phyloP scores from a whole-genome alignment of 2,888 invertebrate genomes.

The Electrophaes corylata region DNA sequence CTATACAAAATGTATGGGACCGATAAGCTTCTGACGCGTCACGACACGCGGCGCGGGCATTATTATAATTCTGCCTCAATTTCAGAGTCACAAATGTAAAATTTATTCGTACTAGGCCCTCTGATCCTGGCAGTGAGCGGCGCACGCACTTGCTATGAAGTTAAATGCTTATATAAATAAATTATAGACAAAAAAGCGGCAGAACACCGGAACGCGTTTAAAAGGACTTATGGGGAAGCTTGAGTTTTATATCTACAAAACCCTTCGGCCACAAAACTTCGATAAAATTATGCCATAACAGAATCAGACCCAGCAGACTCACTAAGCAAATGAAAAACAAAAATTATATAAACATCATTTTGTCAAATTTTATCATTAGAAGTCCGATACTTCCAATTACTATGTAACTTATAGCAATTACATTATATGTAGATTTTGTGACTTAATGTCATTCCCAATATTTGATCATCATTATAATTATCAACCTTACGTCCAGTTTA shows the following conservation, averaged over 20 bases:
- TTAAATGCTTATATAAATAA: constrained; percentile 2
- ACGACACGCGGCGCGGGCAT: no score
- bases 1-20: no score
- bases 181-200: not conserved
- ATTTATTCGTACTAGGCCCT: no score
- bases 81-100: no score
- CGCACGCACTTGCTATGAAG: not conserved
- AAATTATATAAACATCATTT: constrained; percentile 17
- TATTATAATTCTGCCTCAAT: no score
- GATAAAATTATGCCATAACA: constrained; percentile 14
- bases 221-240: not conserved
- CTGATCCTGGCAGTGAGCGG: constrained; percentile 48
- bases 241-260: not conserved
- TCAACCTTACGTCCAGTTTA: no score
- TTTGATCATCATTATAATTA: no score
- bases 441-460: not conserved
- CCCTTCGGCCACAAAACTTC: constrained; percentile 26
- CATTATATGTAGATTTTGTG: constrained; percentile 3
- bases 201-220: not conserved
- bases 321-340: constrained; percentile 20
- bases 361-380: constrained; percentile 12
- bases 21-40: no score
- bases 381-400: constrained; percentile 13
- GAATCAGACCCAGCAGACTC: constrained; percentile 18
- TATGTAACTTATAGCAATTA: constrained; percentile 15